Evolutionary conservation across 2,797 vertebrate genomes (phyloP), one percentile per base, ranked within the genome.

Genomic region (Sarcoramphus papa): DNA sequence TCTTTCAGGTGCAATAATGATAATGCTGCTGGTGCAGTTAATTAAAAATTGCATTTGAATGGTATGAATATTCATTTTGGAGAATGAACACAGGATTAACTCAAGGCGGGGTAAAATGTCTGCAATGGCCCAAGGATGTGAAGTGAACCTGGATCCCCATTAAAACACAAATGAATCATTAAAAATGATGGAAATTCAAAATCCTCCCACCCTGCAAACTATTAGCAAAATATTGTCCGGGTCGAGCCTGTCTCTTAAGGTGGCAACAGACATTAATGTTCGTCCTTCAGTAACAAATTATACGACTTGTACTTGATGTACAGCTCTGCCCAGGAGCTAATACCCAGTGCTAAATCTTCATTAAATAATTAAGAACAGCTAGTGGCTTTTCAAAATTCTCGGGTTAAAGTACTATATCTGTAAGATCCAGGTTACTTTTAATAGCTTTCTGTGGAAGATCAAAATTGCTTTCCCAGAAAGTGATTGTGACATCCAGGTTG

Each of bases 41-140:
- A 98, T 98, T 98, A 98, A 98, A 98, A 98, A 90, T 94, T 97
- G 79, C 84, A 97, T 97, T 98, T 97, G 96, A 97, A 97, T 97
- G 77, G 92, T 97, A 97, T 97, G 98, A 98, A 98, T 98, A 98
- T 97, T 98, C 97, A 98, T 98, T 97, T 95, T 95, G 47, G 48
- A 93, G 95, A 97, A 97, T 97, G 97, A 98, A 95, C 95, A 93
- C 82, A 85, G 96, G 95, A 98, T 97, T 98, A 97, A 97, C 91
- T 97, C 60, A 77, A 57, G 56, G 69, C 51, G 65, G 92, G 93
- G 90, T 94, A 95, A 97, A 98, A 97, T 96, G 93, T 96, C 97
- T 97, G 67, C 96, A 96, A 88, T 96, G 74, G 94, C 97, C 94
- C 95, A 95, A 96, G 95, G 96, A 97, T 91, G 94, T 96, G 95